Evolutionary conservation across 2,797 vertebrate species (phyloP).

Genomic region (Mallotus villosus): DNA sequence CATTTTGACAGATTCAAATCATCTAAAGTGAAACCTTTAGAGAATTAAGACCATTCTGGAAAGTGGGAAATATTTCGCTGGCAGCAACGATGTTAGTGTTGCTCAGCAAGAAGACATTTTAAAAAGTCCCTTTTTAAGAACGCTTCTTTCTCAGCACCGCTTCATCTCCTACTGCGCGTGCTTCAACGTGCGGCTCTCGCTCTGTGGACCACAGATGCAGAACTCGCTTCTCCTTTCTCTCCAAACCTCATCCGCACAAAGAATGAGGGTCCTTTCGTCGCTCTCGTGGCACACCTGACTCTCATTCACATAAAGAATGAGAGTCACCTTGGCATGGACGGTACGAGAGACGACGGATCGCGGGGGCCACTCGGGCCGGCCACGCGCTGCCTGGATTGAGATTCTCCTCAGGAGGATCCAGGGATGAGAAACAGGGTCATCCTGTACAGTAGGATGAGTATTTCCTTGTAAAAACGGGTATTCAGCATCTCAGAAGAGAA

Average conservation of each 20-base stretch:
- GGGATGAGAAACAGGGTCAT: slow-evolving; percentile 78
- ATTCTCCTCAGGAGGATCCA: slow-evolving; percentile 85
- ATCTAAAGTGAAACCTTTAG: slow-evolving; percentile 53
- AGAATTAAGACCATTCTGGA: slow-evolving; percentile 10
- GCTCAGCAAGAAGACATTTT: slow-evolving; percentile 63
- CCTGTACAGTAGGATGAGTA: slow-evolving; percentile 74
- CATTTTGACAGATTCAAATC: slow-evolving; percentile 5
- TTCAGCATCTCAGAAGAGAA: slow-evolving; percentile 59
- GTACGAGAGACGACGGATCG: slow-evolving; percentile 66
- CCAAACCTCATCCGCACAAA: slow-evolving; percentile 83
- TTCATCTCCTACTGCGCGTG: slow-evolving; percentile 77
- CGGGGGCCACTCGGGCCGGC: slow-evolving; percentile 60
- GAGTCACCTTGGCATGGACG: slow-evolving; percentile 76
- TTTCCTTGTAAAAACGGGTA: slow-evolving; percentile 68
- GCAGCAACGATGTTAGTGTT: slow-evolving; percentile 58
- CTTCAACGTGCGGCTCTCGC: slow-evolving; percentile 65
- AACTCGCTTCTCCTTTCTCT: slow-evolving; percentile 75
- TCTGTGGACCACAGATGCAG: slow-evolving; percentile 55
- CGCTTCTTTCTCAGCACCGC: slow-evolving; percentile 74
- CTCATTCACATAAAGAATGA: slow-evolving; percentile 78
- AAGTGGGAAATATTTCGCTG: slow-evolving; percentile 38
- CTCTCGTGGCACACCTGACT: slow-evolving; percentile 72
- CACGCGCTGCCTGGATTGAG: slow-evolving; percentile 67
- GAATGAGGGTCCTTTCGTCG: slow-evolving; percentile 79
- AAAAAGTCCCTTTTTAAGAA: slow-evolving; percentile 72